These are phyloP conservation scores for Adineta ricciae DNA, from an alignment of 2,888 invertebrate genomes.

Conservation along the genomic window DNA sequence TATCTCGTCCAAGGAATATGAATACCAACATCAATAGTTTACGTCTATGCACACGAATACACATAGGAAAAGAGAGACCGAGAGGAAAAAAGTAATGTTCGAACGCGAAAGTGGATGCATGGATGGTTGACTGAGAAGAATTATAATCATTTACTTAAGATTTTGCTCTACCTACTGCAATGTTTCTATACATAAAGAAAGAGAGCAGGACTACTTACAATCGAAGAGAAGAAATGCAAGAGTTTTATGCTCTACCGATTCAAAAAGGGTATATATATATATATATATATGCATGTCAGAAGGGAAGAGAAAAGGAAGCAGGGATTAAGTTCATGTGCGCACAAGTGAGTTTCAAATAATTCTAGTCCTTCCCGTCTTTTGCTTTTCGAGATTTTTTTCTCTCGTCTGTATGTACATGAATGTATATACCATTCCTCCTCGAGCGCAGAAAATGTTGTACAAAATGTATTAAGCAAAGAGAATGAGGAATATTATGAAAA, in stretches of 20 bases:
- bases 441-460: background rate
- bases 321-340: constrained; percentile 5
- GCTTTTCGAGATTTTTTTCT: background rate
- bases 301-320: background rate
- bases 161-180: background rate
- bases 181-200: background rate
- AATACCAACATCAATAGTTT: background rate
- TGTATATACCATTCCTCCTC: background rate
- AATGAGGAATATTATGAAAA: background rate
- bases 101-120: background rate
- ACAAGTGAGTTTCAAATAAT: background rate
- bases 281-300: background rate
- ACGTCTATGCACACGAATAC: background rate
- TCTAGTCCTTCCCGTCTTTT: background rate
- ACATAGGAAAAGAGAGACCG: background rate
- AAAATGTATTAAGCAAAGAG: background rate
- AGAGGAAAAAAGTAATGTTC: background rate
- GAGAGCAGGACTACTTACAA: background rate
- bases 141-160: constrained; percentile 13
- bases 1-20: background rate
- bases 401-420: background rate
- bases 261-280: background rate
- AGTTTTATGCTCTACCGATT: constrained; percentile 4
- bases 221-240: background rate
- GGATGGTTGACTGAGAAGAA: constrained; percentile 13